A percentile compares a stretch with the other conserved stretches of the same genome.
phyloP scores from a whole-genome alignment of 2,888 invertebrate genomes.

The Ptilodon capucinus region DNA sequence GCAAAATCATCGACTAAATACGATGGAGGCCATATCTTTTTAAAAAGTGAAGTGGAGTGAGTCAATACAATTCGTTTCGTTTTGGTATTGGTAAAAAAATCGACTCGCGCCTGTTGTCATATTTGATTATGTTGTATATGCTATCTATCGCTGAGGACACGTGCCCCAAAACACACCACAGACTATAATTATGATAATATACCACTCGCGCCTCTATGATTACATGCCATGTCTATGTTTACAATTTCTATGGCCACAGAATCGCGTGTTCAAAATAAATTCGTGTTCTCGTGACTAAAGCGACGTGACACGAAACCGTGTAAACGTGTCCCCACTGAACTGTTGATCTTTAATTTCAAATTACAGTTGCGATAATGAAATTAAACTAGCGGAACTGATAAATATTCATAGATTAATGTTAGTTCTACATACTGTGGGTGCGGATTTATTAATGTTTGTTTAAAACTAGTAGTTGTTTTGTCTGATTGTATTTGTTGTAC shows the following conservation, averaged over 20 bases:
- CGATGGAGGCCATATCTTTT: too few species aligned
- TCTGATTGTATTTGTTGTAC: too few species aligned
- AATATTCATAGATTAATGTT: conserved; percentile 24
- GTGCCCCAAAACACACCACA: not conserved
- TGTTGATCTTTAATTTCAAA: conserved; percentile 40
- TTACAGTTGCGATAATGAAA: conserved; percentile 29
- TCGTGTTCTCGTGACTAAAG: conserved; percentile 41
- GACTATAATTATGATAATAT: conserved; percentile 3
- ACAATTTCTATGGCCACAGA: conserved; percentile 24
- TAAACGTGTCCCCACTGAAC: conserved; percentile 45
- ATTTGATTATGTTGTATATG: too few species aligned
- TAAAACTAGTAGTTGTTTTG: not conserved
- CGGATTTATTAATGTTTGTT: conserved; percentile 5
- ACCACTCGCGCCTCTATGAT: conserved; percentile 10
- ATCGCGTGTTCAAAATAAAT: conserved; percentile 40
- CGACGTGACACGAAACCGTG: conserved; percentile 41
- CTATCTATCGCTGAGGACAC: too few species aligned
- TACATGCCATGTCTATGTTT: conserved; percentile 14
- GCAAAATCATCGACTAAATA: too few species aligned
- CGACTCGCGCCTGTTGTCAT: too few species aligned
- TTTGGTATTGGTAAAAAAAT: too few species aligned
- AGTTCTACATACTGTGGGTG: conserved; percentile 6
- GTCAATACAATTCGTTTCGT: too few species aligned
- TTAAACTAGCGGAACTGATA: conserved; percentile 16
- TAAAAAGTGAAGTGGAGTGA: too few species aligned